Base-by-base conservation (phyloP, 2,888 invertebrate species). In the Seira sanloemensis region DNA sequence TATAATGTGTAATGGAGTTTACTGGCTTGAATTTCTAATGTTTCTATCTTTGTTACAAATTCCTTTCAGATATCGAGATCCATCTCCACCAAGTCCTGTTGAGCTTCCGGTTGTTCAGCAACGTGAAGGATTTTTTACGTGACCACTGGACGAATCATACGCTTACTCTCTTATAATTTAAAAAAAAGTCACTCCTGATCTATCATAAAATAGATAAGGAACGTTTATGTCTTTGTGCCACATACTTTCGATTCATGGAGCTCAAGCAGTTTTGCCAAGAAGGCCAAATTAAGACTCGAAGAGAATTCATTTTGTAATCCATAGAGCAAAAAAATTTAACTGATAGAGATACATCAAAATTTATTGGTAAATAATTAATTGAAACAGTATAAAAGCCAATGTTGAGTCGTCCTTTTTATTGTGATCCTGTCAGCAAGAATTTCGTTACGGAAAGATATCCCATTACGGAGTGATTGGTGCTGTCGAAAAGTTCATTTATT, bases 81-180 rank as follows among this genome's bases (percentile, higher is more conserved):
- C 89, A 19, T 88, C 89, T 4, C 89, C 89, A 23, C 89, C 89
- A 1, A 88, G 87, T 23, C 89, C 89, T 21, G 85, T 86, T 37
- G 85, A 86, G 71, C 81, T 88, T 26, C 89, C 89, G 2, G 88
- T 88, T 21, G 85, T 89, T 77, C 89, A 89, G 69, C 88, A 88
- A 69, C 85, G 89, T 37, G 89, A 89, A 86, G 88, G 88, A 37
- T 89, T 89, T 71, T 89, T 89, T 75, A 88, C 89, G 68, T 89
- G 84, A 87, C 75, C 76, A 58, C 67, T 76, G 81, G 81, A 69
- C 76, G 81, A 76, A 76, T 76, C 46, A 65, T 81, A 81, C 81
- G 81, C 81, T 81, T 79, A 79, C 65, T 67, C 37, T 78, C 58
- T n/a, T 71, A 25, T 25, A 26, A 26, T 21, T 54, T 66, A 18